Percentiles rank a stretch among this genome's conserved stretches.
phyloP scores from a whole-genome alignment of 2,888 invertebrate species.

The Lumbricus terrestris region DNA sequence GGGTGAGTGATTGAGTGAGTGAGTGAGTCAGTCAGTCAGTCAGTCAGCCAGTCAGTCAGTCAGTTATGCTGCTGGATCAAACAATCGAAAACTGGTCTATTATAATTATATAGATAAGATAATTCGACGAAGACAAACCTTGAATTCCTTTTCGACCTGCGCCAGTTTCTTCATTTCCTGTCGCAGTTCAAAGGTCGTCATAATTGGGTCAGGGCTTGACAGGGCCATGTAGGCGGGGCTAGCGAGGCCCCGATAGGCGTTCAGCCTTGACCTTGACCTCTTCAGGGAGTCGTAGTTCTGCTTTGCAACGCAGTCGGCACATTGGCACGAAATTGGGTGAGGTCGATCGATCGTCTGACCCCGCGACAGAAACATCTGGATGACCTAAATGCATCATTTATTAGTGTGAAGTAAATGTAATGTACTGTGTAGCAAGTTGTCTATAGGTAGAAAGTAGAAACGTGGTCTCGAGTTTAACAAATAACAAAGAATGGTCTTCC shows the following conservation, averaged over 20 bases:
- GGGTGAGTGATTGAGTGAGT: too few species aligned
- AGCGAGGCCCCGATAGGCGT: constrained; percentile 68
- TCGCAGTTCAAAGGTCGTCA: constrained; percentile 68
- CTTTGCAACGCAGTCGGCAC: constrained; percentile 58
- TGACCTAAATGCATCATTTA: constrained; percentile 70
- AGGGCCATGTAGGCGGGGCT: constrained; percentile 73
- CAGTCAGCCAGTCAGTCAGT: too few species aligned
- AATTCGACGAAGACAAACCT: constrained; percentile 44
- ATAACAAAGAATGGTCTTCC: too few species aligned
- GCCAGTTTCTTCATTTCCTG: constrained; percentile 67
- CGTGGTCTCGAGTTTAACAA: too few species aligned
- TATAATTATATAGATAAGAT: neutral
- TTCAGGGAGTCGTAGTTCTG: constrained; percentile 59
- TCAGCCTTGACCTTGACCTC: constrained; percentile 65
- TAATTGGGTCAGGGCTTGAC: constrained; percentile 69
- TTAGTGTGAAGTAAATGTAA: constrained; percentile 71
- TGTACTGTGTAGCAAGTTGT: constrained; percentile 65
- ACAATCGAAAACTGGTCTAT: too few species aligned
- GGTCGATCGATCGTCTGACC: constrained; percentile 69
- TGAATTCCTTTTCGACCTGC: constrained; percentile 67
- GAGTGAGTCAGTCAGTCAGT: too few species aligned
- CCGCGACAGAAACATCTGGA: constrained; percentile 68
- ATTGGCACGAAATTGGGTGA: constrained; percentile 62
- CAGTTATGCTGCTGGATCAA: too few species aligned
- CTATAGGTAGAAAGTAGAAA: too few species aligned